These are phyloP conservation scores for Grantiella picta DNA, from an alignment of 2,113 vertebrate species.

Conservation along the genomic window DNA sequence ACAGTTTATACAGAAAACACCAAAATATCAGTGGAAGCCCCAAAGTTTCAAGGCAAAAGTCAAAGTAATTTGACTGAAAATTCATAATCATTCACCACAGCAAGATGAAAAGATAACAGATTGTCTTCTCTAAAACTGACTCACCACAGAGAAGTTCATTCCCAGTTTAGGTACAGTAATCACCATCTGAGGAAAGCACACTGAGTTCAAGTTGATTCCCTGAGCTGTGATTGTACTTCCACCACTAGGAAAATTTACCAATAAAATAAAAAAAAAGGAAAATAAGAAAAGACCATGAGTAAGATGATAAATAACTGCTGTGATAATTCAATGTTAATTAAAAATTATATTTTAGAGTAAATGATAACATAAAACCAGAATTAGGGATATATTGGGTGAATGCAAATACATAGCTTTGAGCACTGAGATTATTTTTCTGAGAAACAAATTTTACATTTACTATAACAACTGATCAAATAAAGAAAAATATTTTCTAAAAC, in stretches of 20 bases:
- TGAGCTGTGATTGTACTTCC: constrained; percentile 93
- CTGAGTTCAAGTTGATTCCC: constrained; percentile 89
- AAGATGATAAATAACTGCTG: neutral
- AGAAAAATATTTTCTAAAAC: neutral
- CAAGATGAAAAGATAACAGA: neutral
- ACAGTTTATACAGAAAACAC: neutral
- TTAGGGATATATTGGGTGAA: neutral
- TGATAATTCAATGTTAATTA: neutral
- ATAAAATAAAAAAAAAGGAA: neutral
- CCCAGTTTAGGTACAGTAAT: constrained; percentile 81
- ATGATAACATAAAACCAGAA: constrained; percentile 5
- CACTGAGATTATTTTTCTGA: neutral
- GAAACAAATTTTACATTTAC: constrained; percentile 3
- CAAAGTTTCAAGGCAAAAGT: neutral
- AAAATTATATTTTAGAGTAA: constrained; percentile 1
- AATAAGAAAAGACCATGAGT: neutral
- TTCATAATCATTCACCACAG: neutral
- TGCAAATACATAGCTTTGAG: neutral
- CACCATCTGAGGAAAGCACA: constrained; percentile 89
- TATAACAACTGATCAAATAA: neutral
- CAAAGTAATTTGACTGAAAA: neutral
- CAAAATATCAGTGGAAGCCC: neutral
- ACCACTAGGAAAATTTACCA: constrained; percentile 75
- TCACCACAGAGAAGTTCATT: constrained; percentile 90
- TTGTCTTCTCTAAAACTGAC: constrained; percentile 64